phyloP scores from a whole-genome alignment of 2,888 invertebrate species.

The Trissolcus japonicus region DNA sequence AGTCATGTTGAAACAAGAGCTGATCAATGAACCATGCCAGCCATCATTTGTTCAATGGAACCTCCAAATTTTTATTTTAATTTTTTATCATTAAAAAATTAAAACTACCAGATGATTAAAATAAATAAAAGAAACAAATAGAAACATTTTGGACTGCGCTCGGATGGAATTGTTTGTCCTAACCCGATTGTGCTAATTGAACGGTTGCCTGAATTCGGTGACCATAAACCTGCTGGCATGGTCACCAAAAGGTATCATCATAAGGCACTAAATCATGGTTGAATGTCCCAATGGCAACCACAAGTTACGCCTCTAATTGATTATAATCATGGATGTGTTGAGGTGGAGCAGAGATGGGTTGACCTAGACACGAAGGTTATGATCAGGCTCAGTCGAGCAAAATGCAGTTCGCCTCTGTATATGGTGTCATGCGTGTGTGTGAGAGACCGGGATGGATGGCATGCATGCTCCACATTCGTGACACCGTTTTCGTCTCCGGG shows the following conservation, averaged over 20 bases:
- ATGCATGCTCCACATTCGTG: slow-evolving; percentile 75
- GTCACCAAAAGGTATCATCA: slow-evolving; percentile 13
- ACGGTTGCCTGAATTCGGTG: slow-evolving; percentile 10
- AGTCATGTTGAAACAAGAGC: too few relatives aligned
- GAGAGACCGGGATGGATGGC: slow-evolving; percentile 60
- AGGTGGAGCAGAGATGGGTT: slow-evolving; percentile 36
- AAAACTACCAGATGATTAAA: too few relatives aligned
- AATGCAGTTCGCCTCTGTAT: slow-evolving; percentile 44
- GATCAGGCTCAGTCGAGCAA: slow-evolving; percentile 52
- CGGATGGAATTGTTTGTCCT: too few relatives aligned
- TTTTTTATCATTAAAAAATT: too few relatives aligned
- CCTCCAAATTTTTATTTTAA: too few relatives aligned
- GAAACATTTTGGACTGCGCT: too few relatives aligned
- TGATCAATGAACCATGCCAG: too few relatives aligned
- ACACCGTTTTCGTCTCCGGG: slow-evolving; percentile 73
- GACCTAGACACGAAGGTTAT: slow-evolving; percentile 58
- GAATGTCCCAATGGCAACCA: background rate
- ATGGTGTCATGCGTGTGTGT: slow-evolving; percentile 50
- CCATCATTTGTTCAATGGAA: too few relatives aligned
- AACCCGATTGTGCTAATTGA: too few relatives aligned
- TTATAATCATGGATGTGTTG: slow-evolving; percentile 37
- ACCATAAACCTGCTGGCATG: slow-evolving; percentile 12
- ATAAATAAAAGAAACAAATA: too few relatives aligned
- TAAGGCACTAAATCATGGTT: slow-evolving; percentile 6
- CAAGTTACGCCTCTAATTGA: slow-evolving; percentile 22